A percentile compares a stretch with the other conserved stretches of the same genome.
phyloP scores from a whole-genome alignment of 2,113 vertebrate species.

The Sardina pilchardus region DNA sequence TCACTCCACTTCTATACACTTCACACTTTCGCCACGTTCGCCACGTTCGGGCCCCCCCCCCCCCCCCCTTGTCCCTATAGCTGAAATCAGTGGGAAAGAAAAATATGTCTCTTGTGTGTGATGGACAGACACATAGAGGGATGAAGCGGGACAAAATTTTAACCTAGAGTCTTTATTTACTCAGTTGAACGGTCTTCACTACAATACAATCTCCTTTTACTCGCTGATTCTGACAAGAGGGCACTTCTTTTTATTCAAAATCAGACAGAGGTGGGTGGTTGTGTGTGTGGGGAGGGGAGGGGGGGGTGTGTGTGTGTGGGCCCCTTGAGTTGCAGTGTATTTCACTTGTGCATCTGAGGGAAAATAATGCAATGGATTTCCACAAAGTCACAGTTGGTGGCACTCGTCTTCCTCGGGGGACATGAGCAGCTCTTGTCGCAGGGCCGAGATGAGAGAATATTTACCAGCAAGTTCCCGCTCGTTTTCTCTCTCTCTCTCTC shows the following conservation, averaged over 20 bases:
- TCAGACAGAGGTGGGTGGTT: not conserved
- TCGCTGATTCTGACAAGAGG: not conserved
- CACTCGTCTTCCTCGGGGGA: conserved; percentile 17
- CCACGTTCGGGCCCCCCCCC: too few relatives aligned
- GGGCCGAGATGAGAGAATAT: conserved; percentile 34
- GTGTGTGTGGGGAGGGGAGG: too few relatives aligned
- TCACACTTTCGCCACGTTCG: too few relatives aligned
- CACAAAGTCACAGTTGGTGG: conserved; percentile 15
- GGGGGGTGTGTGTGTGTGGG: not conserved
- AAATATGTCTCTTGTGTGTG: too few relatives aligned
- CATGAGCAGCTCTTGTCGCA: not conserved
- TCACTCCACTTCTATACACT: too few relatives aligned
- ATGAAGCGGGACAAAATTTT: not conserved
- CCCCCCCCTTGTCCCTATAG: too few relatives aligned
- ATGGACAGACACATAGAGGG: not conserved
- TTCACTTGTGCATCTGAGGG: not conserved
- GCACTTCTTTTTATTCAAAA: not conserved
- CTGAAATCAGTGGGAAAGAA: too few relatives aligned
- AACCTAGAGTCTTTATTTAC: not conserved
- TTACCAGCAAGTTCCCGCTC: conserved; percentile 28
- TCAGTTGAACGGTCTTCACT: not conserved
- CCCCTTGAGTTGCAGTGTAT: not conserved
- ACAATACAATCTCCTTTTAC: not conserved
- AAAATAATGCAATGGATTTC: conserved; percentile 27
- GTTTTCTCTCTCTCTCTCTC: not conserved